These are phyloP conservation scores for Trachelus troglodyta DNA, from an alignment of 2,888 invertebrate species.

Conservation along the genomic window DNA sequence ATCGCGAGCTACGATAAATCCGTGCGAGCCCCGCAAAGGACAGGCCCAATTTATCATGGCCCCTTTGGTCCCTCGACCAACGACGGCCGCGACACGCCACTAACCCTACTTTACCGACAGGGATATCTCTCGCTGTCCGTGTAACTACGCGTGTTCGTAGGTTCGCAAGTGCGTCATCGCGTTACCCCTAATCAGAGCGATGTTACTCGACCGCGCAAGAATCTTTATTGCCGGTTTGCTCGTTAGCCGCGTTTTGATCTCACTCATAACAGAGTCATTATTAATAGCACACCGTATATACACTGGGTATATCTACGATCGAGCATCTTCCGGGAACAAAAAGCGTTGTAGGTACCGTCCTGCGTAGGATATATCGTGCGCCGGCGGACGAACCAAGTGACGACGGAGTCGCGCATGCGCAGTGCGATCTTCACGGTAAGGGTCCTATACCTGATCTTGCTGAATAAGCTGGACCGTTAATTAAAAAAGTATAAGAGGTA, in stretches of 20 bases:
- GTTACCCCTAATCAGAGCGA: conserved; percentile 43
- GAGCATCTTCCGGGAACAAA: not conserved
- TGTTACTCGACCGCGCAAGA: conserved; percentile 34
- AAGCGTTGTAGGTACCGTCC: not conserved
- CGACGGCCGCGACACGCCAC: conserved; percentile 15
- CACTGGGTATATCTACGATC: not conserved
- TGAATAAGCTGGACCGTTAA: not conserved
- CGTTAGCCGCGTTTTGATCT: conserved; percentile 49
- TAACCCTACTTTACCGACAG: not conserved
- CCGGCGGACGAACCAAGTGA: not conserved
- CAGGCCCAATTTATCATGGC: conserved; percentile 29
- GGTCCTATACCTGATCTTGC: not conserved
- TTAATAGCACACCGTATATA: conserved; percentile 24
- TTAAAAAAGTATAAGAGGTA: not conserved
- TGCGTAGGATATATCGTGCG: not conserved
- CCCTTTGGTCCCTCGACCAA: conserved; percentile 19
- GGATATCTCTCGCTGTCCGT: not conserved
- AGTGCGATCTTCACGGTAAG: not conserved
- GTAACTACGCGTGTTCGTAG: conserved; percentile 41
- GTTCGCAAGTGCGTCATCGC: conserved; percentile 43
- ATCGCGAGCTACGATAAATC: conserved; percentile 13
- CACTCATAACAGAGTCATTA: conserved; percentile 26
- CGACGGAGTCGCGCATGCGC: not conserved
- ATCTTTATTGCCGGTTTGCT: conserved; percentile 47
- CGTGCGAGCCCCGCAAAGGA: conserved; percentile 1